Base-by-base conservation (phyloP, 1,140 invertebrate species). In the Formica exsecta region DNA sequence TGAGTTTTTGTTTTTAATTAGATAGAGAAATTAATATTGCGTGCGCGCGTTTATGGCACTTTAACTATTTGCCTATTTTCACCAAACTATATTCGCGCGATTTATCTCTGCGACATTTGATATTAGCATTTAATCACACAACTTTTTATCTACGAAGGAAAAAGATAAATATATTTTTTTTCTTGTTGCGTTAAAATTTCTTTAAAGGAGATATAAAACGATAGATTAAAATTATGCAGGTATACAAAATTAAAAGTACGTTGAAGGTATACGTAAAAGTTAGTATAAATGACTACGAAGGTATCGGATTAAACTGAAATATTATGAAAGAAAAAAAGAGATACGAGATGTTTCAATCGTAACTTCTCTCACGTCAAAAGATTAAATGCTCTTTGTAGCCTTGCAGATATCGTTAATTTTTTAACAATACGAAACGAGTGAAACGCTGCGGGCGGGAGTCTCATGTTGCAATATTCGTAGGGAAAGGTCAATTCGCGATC, bases 401-500 rank as follows among this genome's bases (percentile, higher is more conserved):
- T 73, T 19, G 8, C 25, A 59, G 19, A 71, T 16, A 54, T 25
- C 0, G 54, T 81, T 81, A 81, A 81, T 81, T 81, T 81, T 81
- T 73, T 11, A 73, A 73, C 25, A 38, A 19, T 38, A 73, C 25
- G 79, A 48, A 73, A 81, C 66, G 13, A 73, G 38, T 61, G 51
- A 81, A 73, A 61, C 54, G 11, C 51, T 57, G 7, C 22, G n/a
- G 5, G 29, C 25, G 7, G 71, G 29, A 81, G 8, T 41, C 19
- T 73, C 38, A 19, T 44, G 66, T 73, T 73, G 54, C 25, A 81
- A 73, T 22, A 32, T 41, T 5, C 44, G 2, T 16, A 68, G n/a
- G 19, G 11, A 81, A 73, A 81, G 79, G 66, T 81, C 66, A 81
- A 73, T 81, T 73, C 54, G 61, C 38, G 79, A 81, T 73, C 66